Evolutionary conservation across 2,797 vertebrate genomes (phyloP), one percentile per base, ranked within the genome.

Genomic region (Peromyscus nudipes): DNA sequence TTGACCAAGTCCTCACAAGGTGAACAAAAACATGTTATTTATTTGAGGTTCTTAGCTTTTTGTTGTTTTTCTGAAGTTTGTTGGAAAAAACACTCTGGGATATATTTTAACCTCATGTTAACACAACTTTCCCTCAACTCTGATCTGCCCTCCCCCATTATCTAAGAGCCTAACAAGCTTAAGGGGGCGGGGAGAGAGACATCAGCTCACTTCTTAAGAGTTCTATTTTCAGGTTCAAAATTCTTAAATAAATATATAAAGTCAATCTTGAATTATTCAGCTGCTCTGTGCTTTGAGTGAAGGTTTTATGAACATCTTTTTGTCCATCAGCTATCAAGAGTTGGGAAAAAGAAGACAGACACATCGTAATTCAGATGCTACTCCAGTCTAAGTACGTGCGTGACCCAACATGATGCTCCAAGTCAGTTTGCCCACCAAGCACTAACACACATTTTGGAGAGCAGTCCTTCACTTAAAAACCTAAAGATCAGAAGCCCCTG

Each of bases 241-340:
- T 89, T 89, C 91, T 97, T 96, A 29, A 65, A 79, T 92, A 92
- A 88, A 91, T 85, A 73, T 49, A 95, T 43, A 93, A 94, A 97
- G 17, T 91, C 27, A 64, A 95, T n/a, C 86, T 88, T 98, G 83
- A 97, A 96, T 97, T 97, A 97, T 95, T 97, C 96, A 96, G 83
- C 91, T 83, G 95, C 79, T 85, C 82, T 95, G 89, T 96, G 97
- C 95, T 94, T 88, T 97, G 64, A 87, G 62, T 85, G 94, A 92
- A 97, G 62, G 23, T 95, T 96, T 96, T 96, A 96, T 65, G 83
- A 77, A 60, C 79, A 94, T 96, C 95, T 92, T 96, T 94, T 76
- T 96, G 83, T 91, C 95, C 80, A 88, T 92, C 96, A 96, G 93
- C 65, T 40, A 69, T 91, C 6, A 0, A 1, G 17, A 71, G 81